Evolutionary conservation across 2,888 invertebrate species (phyloP).

Genomic region (Brachyptera risi): DNA sequence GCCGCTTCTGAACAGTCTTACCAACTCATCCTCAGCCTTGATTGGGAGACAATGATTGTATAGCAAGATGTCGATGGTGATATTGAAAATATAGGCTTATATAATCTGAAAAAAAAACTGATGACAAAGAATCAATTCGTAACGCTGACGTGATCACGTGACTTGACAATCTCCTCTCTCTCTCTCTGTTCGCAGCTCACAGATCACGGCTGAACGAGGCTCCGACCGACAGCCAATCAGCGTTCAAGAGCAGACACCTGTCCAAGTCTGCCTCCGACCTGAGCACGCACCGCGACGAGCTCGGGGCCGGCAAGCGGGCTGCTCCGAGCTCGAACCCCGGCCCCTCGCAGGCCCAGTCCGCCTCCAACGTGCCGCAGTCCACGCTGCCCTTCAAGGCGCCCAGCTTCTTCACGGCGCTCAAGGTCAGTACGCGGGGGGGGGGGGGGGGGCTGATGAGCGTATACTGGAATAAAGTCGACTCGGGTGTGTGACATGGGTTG

Average conservation of each 20-base stretch:
- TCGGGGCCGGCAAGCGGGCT: conserved; percentile 14
- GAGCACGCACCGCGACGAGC: conserved; percentile 42
- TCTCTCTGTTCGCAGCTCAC: conserved; percentile 30
- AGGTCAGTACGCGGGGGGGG: conserved; percentile 56
- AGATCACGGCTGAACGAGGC: conserved; percentile 36
- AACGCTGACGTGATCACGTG: no score
- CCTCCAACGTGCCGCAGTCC: conserved; percentile 47
- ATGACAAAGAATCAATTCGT: no score
- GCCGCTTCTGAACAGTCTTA: no score
- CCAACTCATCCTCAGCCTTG: no score
- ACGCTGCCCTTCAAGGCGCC: conserved; percentile 78
- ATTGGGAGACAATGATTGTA: no score
- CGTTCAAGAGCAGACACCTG: conserved; percentile 53
- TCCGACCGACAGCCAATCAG: conserved; percentile 18
- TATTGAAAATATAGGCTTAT: no score
- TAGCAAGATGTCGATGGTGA: no score
- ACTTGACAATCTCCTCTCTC: not conserved
- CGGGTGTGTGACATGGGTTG: no score
- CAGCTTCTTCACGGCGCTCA: conserved; percentile 76
- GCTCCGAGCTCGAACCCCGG: conserved; percentile 21
- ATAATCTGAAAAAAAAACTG: no score
- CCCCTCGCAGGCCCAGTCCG: conserved; percentile 30
- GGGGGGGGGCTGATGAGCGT: no score
- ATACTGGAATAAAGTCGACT: no score
- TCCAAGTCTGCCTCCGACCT: conserved; percentile 81